phyloP scores from a whole-genome alignment of 2,888 invertebrate species.

The Leptopilina myrica region DNA sequence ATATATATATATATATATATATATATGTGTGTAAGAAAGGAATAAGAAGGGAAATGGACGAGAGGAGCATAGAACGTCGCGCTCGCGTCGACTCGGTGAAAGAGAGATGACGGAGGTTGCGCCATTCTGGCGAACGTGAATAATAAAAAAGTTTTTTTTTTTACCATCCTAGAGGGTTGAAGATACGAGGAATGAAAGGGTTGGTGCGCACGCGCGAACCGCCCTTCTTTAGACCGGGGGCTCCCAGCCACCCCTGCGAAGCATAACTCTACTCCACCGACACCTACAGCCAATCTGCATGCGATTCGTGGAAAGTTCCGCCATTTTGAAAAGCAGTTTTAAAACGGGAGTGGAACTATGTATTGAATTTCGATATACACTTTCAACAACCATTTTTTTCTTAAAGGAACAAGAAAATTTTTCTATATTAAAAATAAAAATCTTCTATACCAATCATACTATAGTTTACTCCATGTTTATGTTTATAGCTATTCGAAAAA shows the following conservation, averaged over 20 bases:
- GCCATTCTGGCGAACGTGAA: conserved; percentile 31
- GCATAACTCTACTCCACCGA: conserved; percentile 66
- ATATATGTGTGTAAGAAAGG: background rate
- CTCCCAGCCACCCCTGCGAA: conserved; percentile 62
- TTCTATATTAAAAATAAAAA: background rate
- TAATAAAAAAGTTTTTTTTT: conserved; percentile 48
- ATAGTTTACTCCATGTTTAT: too few species aligned
- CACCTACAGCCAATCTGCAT: conserved; percentile 75
- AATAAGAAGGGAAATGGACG: background rate
- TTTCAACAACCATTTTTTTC: background rate
- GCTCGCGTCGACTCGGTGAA: conserved; percentile 19
- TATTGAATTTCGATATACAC: background rate
- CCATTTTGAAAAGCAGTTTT: conserved; percentile 71
- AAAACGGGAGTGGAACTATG: conserved; percentile 61
- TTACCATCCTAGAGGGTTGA: conserved; percentile 49
- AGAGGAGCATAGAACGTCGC: background rate
- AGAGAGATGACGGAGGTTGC: conserved; percentile 28
- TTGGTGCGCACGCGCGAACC: conserved; percentile 73
- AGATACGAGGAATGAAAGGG: conserved; percentile 50
- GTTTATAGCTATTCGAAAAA: too few species aligned
- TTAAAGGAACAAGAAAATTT: background rate
- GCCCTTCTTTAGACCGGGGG: conserved; percentile 68
- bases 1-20: too few species aligned
- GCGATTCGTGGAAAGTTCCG: conserved; percentile 62
- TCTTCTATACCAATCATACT: too few species aligned